Evolutionary conservation across 2,113 vertebrate species (phyloP).

Genomic region (Etheostoma cragini): DNA sequence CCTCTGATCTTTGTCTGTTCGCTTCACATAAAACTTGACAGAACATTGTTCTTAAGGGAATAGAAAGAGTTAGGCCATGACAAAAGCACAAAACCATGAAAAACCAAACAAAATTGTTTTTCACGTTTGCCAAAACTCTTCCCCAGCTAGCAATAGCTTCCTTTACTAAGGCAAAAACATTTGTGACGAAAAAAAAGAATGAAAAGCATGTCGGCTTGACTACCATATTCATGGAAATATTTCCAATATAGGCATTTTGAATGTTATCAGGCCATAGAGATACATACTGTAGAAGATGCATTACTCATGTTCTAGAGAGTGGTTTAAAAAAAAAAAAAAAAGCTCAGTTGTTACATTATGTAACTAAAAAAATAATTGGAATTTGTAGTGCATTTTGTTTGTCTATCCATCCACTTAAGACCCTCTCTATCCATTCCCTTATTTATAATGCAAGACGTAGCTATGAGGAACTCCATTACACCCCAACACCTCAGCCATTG

Average conservation of each 20-base stretch:
- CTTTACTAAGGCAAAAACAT: background rate
- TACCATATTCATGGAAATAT: background rate
- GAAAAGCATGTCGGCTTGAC: background rate
- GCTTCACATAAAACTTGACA: background rate
- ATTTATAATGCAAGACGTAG: conserved; percentile 68
- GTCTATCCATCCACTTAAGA: conserved; percentile 61
- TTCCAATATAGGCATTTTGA: background rate
- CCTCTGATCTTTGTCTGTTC: background rate
- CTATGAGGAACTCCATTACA: conserved; percentile 47
- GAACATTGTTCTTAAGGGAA: background rate
- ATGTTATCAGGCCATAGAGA: background rate
- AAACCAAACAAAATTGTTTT: background rate
- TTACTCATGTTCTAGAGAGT: background rate
- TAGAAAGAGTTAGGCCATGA: background rate
- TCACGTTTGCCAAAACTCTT: background rate
- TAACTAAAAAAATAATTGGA: conserved; percentile 32
- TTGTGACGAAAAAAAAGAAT: background rate
- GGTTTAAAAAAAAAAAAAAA: conserved; percentile 18
- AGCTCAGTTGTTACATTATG: conserved; percentile 7
- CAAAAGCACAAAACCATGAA: background rate
- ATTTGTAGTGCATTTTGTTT: conserved; percentile 37
- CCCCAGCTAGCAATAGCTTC: background rate
- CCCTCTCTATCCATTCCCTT: conserved; percentile 50
- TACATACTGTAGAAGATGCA: background rate
- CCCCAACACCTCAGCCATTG: conserved; percentile 43